phyloP scores from a whole-genome alignment of 2,888 invertebrate genomes.

The Teleogryllus oceanicus region DNA sequence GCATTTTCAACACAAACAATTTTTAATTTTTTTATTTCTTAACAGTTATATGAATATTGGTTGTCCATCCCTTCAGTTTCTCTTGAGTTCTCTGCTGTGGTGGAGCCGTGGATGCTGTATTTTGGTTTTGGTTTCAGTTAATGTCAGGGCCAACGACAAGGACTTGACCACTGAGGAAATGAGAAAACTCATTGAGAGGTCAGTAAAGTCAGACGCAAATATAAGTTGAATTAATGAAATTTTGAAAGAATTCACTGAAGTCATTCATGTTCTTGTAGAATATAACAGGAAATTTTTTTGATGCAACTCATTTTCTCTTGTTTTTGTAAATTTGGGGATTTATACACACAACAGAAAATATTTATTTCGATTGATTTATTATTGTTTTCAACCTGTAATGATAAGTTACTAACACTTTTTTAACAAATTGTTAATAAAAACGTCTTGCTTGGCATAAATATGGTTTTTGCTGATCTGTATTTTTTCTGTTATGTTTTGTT shows the following conservation, averaged over 20 bases:
- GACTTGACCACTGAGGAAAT: constrained; percentile 94
- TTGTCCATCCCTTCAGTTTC: neutral
- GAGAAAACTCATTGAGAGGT: constrained; percentile 97
- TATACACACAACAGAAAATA: too few relatives aligned
- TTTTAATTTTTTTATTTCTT: constrained; percentile 2
- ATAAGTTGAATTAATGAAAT: neutral
- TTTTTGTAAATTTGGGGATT: too few relatives aligned
- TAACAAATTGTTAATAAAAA: too few relatives aligned
- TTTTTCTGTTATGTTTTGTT: too few relatives aligned
- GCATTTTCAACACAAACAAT: neutral
- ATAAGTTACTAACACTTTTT: too few relatives aligned
- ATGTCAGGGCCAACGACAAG: constrained; percentile 68
- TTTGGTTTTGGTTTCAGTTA: constrained; percentile 57
- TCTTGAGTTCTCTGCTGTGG: neutral
- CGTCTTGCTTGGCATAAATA: too few relatives aligned
- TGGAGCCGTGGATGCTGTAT: constrained; percentile 44
- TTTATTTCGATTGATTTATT: too few relatives aligned
- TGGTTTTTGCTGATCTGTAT: too few relatives aligned
- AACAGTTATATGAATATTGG: neutral
- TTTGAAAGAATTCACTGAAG: neutral
- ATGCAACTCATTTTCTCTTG: too few relatives aligned
- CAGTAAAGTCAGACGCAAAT: constrained; percentile 54
- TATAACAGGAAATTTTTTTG: too few relatives aligned
- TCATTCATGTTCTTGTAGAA: too few relatives aligned
- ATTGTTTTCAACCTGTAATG: too few relatives aligned